Evolutionary conservation across 1,140 invertebrate species (phyloP).

Genomic region (Lepidurus apus): DNA sequence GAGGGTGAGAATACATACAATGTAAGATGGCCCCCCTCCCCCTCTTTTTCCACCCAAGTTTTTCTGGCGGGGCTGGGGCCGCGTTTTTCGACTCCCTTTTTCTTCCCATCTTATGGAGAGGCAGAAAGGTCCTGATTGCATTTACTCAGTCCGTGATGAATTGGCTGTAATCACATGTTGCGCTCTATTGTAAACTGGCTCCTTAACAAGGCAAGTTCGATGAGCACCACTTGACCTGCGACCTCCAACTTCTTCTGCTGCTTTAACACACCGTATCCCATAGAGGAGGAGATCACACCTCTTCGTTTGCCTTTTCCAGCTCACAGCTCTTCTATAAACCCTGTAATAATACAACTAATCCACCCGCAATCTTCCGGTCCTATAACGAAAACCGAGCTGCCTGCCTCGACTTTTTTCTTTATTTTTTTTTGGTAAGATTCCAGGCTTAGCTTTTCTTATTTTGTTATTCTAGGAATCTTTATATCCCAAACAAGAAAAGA

Average conservation of each 20-base stretch:
- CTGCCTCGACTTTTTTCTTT: not conserved
- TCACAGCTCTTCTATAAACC: slow-evolving; percentile 8
- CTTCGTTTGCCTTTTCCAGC: not conserved
- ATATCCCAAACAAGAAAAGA: not conserved
- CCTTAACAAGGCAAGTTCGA: not conserved
- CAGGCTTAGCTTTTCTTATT: not conserved
- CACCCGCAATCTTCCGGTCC: not conserved
- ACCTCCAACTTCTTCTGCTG: not conserved
- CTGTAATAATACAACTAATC: slow-evolving; percentile 3
- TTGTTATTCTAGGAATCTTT: not conserved
- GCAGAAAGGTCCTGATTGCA: not conserved
- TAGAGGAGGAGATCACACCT: slow-evolving; percentile 17
- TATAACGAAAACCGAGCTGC: not conserved
- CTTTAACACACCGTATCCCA: not conserved
- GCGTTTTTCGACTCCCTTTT: no score
- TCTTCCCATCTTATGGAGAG: no score
- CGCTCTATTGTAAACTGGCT: slow-evolving; percentile 21
- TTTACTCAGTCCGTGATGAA: slow-evolving; percentile 19
- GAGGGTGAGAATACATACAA: not conserved
- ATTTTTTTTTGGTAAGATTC: not conserved
- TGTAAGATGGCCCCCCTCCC: not conserved
- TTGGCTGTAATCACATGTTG: slow-evolving; percentile 21
- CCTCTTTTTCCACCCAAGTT: not conserved
- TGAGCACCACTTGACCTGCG: slow-evolving; percentile 12
- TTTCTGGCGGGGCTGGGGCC: no score